phyloP scores from a whole-genome alignment of 2,797 vertebrate genomes.

The Falco biarmicus region DNA sequence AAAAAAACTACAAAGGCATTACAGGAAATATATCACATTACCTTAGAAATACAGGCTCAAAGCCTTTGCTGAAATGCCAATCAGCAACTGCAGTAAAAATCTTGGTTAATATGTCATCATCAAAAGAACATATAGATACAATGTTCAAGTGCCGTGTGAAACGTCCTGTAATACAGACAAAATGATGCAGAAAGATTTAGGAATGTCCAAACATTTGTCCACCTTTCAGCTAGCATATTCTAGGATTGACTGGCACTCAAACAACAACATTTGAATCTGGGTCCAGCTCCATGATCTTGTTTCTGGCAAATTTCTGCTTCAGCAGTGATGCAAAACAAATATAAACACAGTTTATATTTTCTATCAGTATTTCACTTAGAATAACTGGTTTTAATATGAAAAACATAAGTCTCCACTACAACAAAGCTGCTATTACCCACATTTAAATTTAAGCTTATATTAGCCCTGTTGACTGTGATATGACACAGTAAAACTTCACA shows the following conservation, averaged over 20 bases:
- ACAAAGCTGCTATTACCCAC: neutral
- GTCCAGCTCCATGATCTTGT: neutral
- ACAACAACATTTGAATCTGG: neutral
- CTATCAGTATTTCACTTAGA: neutral
- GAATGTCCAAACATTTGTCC: neutral
- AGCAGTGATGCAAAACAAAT: neutral
- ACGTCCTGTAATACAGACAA: constrained; percentile 79
- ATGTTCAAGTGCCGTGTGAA: constrained; percentile 92
- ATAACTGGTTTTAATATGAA: neutral
- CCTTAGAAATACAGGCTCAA: constrained; percentile 86
- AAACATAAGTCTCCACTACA: neutral
- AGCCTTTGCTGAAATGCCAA: constrained; percentile 92
- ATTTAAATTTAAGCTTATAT: neutral
- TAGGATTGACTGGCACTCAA: neutral
- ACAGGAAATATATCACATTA: constrained; percentile 52
- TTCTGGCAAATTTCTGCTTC: neutral
- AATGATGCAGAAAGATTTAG: neutral
- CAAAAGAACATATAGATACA: constrained; percentile 88
- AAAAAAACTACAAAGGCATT: neutral
- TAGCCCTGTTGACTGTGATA: neutral
- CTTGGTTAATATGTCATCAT: constrained; percentile 87
- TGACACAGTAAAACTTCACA: neutral
- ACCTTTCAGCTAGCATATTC: neutral
- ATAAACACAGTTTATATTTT: neutral
- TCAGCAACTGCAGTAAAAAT: constrained; percentile 91